Conservation (phyloP, 2,113 vertebrate species). For the Cebidichthys violaceus region DNA sequence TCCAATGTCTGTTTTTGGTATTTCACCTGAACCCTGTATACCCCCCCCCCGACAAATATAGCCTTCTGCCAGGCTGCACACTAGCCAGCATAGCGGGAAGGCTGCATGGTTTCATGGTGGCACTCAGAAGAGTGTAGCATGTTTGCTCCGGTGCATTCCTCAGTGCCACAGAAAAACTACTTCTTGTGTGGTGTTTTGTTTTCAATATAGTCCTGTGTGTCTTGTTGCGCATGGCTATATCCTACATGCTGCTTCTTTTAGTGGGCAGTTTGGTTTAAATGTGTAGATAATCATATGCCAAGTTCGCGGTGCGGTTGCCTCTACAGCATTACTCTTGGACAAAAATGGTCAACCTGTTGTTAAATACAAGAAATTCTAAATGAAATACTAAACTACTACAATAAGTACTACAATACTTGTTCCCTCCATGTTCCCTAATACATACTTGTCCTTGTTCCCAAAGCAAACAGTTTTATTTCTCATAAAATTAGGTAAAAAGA, state of each 20-base stretch:
- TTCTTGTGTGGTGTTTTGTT: conserved; percentile 38
- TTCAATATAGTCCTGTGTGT: conserved; percentile 13
- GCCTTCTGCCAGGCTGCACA: conserved; percentile 5
- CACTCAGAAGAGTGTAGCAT: conserved; percentile 27
- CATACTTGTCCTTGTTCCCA: background rate
- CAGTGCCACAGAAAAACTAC: conserved; percentile 15
- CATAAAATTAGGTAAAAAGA: background rate
- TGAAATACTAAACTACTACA: background rate
- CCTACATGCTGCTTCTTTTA: conserved; percentile 13
- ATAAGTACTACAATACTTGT: background rate
- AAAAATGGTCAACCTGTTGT: background rate
- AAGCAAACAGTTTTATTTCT: conserved; percentile 12
- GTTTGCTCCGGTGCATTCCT: conserved; percentile 54
- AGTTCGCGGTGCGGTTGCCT: background rate
- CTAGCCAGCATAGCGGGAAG: background rate
- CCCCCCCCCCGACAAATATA: conserved; percentile 43
- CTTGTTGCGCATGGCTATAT: conserved; percentile 21
- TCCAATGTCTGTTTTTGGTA: conserved; percentile 62
- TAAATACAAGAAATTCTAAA: background rate
- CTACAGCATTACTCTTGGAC: background rate
- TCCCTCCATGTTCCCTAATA: background rate
- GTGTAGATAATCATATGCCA: conserved; percentile 29
- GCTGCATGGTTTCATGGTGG: conserved; percentile 37
- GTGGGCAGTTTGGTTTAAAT: conserved; percentile 35
- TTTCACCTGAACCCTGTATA: conserved; percentile 62